Percentiles rank a stretch among this genome's conserved stretches.
Conservation (phyloP, 2,888 invertebrate genomes). For the Drosophila fungiperda region DNA sequence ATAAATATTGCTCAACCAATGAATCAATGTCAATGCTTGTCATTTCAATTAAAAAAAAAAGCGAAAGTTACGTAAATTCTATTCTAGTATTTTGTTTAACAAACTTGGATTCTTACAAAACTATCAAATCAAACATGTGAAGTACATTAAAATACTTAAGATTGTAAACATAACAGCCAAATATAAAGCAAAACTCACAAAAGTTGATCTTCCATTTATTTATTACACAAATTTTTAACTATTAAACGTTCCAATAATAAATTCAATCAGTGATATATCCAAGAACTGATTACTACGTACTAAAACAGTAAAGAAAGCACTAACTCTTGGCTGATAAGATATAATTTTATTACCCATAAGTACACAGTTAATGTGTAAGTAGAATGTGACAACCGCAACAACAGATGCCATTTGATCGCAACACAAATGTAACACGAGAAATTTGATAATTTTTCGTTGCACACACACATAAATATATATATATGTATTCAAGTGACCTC, state of each 20-base stretch:
- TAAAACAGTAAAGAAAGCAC: neutral
- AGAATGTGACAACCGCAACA: constrained; percentile 1
- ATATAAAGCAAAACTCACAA: neutral
- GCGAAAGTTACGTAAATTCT: constrained; percentile 4
- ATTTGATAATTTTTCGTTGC: constrained; percentile 13
- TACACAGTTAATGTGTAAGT: neutral
- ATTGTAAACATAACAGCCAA: neutral
- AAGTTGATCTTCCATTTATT: neutral
- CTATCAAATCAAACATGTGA: neutral
- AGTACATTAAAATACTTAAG: neutral
- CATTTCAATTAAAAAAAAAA: constrained; percentile 17
- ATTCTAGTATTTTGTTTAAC: neutral
- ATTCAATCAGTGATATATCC: neutral
- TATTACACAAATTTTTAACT: neutral
- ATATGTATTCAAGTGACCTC: neutral
- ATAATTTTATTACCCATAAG: neutral
- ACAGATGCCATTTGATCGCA: neutral
- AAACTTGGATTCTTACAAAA: neutral
- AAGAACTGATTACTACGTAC: neutral
- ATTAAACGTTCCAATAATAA: neutral
- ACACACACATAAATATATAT: neutral
- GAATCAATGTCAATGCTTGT: constrained; percentile 21
- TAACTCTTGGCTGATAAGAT: constrained; percentile 14
- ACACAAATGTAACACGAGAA: constrained; percentile 1
- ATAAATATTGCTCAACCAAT: constrained; percentile 31